These are phyloP conservation scores for Nephrocerus scutellatus DNA, from an alignment of 2,888 invertebrate species.

Conservation along the genomic window DNA sequence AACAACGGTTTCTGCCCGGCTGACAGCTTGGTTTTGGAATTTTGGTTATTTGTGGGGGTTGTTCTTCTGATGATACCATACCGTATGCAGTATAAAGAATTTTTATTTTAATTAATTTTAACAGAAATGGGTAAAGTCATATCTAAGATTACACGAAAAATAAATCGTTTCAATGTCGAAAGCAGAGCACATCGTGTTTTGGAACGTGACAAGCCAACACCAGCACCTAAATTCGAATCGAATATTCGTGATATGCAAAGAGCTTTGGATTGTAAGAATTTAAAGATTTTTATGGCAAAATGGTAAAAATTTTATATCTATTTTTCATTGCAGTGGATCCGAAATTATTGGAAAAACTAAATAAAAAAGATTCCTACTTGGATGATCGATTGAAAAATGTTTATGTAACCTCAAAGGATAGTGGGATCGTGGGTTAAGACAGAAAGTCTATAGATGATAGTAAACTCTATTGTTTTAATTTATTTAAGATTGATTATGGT, in stretches of 20 bases:
- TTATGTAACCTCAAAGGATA: constrained; percentile 63
- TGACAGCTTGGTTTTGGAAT: too few species aligned
- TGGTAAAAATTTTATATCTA: neutral
- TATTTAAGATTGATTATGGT: constrained; percentile 42
- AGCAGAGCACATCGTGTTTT: constrained; percentile 67
- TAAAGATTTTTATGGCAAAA: neutral
- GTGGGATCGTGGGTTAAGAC: constrained; percentile 50
- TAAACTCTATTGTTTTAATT: too few species aligned
- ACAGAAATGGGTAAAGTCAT: constrained; percentile 59
- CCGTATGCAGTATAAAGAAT: neutral
- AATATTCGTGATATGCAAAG: constrained; percentile 58
- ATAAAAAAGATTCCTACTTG: constrained; percentile 56
- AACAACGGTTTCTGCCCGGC: too few species aligned
- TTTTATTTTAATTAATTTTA: constrained; percentile 1
- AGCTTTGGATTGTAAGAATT: constrained; percentile 50
- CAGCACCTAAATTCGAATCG: constrained; percentile 62
- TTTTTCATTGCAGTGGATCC: constrained; percentile 50
- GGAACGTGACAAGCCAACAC: constrained; percentile 58
- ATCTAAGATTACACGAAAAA: constrained; percentile 54
- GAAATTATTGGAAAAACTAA: constrained; percentile 54
- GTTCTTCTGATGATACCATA: constrained; percentile 3
- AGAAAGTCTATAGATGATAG: too few species aligned
- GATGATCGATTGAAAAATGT: constrained; percentile 62
- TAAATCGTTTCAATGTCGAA: constrained; percentile 66
- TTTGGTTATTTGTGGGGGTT: too few species aligned